These are phyloP conservation scores for Hydrotaea cyrtoneurina DNA, from an alignment of 2,888 invertebrate genomes.

Conservation along the genomic window DNA sequence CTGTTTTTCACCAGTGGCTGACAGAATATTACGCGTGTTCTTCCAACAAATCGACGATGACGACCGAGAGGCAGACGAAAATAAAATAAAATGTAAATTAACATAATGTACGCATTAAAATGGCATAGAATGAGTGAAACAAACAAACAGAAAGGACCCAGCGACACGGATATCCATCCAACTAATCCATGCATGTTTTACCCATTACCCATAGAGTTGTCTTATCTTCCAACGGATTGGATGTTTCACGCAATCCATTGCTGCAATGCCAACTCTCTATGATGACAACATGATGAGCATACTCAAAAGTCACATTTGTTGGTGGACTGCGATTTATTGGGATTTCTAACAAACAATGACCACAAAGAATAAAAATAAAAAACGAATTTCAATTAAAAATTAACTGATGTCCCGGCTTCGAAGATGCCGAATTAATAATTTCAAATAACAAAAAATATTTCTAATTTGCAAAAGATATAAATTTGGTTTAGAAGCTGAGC, in stretches of 20 bases:
- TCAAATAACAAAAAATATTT: too few species aligned
- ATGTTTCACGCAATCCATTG: constrained; percentile 4
- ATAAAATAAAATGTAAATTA: constrained; percentile 27
- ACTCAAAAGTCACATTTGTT: too few species aligned
- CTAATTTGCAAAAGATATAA: too few species aligned
- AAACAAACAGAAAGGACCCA: neutral
- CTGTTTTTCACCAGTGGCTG: constrained; percentile 7
- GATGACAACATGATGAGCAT: too few species aligned
- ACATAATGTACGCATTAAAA: constrained; percentile 52
- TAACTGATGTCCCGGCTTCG: too few species aligned
- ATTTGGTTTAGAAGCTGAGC: too few species aligned
- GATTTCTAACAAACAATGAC: too few species aligned
- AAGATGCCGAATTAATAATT: too few species aligned
- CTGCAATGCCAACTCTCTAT: neutral
- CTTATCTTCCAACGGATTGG: constrained; percentile 11
- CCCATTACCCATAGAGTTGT: neutral
- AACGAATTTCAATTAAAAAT: too few species aligned
- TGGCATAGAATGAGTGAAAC: constrained; percentile 18
- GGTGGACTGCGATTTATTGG: too few species aligned
- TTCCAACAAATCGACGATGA: constrained; percentile 4
- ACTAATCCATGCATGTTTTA: neutral
- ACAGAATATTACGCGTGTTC: constrained; percentile 50
- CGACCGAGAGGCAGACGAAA: neutral
- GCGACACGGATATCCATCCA: neutral
- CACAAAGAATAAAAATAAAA: too few species aligned